Evolutionary conservation across 2,113 vertebrate genomes (phyloP), one percentile per base, ranked within the genome.

Genomic region (Clarias gariepinus): DNA sequence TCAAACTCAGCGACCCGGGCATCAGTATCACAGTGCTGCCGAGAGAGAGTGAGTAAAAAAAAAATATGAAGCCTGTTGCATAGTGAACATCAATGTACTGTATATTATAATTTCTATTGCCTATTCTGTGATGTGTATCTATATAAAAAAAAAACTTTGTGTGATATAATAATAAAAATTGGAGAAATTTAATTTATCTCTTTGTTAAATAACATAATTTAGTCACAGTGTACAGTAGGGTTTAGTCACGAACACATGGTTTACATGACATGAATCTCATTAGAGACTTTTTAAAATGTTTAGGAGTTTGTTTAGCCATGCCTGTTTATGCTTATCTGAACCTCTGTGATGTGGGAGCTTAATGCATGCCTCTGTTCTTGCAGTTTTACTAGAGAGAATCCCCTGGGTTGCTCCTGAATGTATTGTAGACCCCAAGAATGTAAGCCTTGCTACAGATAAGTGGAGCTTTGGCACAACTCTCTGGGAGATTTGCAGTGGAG

Each of bases 401-500:
- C 98, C 98, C 0, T 99, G 98, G 98, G 96, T 99, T 79, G 95
- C 98, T 68, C 98, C 98, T 28, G 98, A 99, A 93, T 99, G 97
- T 91, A 94, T 98, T 69, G 95, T 97, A 85, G 96, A 96, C 91
- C 93, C 96, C 47, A 96, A 96, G 84, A 96, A 96, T 87, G 89
- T 98, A 85, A 96, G 93, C 90, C 92, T 95, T 77, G 95, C 96
- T 47, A 93, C 96, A 81, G 98, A 99, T 91, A 99, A 98, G 87
- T 99, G 98, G 98, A 96, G 96, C 91, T 99, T 98, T 92, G 98
- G 98, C 83, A 97, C 97, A 9, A 98, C 98, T 2, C 93, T 99
- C 57, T 99, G 98, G 98, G 98, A 99, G 94, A 98, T 99, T 90
- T 99, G 97, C 93, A 99, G 97, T 33, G 97, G 97, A n/a, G 98